Evolutionary conservation across 2,797 vertebrate genomes (phyloP).

Genomic region (Merluccius polli): DNA sequence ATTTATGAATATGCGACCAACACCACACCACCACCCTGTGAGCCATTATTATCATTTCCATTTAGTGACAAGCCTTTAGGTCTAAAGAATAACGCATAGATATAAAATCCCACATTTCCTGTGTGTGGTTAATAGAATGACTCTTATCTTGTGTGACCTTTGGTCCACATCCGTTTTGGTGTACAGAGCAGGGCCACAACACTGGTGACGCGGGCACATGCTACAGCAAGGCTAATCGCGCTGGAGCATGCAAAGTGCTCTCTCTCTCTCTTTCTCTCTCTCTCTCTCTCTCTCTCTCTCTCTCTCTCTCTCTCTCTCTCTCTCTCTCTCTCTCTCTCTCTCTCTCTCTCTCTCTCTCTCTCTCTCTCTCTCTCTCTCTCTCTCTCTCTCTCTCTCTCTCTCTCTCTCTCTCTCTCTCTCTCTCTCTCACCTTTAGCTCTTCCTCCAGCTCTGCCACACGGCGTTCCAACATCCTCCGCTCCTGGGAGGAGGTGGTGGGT

Average conservation of each 20-base stretch:
- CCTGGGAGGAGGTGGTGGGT: conserved; percentile 54
- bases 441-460: conserved; percentile 80
- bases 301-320: background rate
- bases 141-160: background rate
- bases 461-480: conserved; percentile 76
- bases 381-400: background rate
- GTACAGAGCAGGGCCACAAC: conserved; percentile 16
- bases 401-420: background rate
- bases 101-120: background rate
- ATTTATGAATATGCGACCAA: background rate
- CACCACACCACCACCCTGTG: background rate
- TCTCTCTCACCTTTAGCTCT: conserved; percentile 75
- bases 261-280: conserved; percentile 2
- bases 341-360: conserved; percentile 21
- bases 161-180: background rate
- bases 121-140: background rate
- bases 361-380: background rate
- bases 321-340: conserved; percentile 15
- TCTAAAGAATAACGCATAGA: background rate
- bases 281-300: conserved; percentile 3
- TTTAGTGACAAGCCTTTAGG: conserved; percentile 1
- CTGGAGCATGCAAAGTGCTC: conserved; percentile 54
- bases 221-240: conserved; percentile 53
- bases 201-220: conserved; percentile 38
- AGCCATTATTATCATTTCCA: conserved; percentile 6